These are phyloP conservation scores for Menidia menidia DNA, from an alignment of 2,797 vertebrate species.

Conservation along the genomic window DNA sequence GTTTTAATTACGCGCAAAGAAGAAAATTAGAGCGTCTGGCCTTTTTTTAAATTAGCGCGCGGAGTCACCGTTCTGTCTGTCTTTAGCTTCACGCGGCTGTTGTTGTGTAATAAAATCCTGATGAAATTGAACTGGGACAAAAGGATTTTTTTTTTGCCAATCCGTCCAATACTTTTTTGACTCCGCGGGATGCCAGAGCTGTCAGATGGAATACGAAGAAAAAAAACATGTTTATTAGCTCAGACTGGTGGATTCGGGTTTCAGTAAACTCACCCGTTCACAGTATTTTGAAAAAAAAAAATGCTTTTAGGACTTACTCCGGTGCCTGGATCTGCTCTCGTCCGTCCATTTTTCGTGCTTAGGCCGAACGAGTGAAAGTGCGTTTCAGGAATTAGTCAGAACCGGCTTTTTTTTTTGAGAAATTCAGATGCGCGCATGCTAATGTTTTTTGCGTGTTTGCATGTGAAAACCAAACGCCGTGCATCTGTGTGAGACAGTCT, in stretches of 20 bases:
- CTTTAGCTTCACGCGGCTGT: background rate
- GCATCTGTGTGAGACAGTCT: conserved; percentile 58
- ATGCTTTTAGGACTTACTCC: background rate
- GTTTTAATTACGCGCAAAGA: conserved; percentile 16
- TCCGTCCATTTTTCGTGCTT: too few species aligned
- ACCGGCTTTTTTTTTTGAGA: conserved; percentile 18
- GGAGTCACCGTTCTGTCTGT: conserved; percentile 7
- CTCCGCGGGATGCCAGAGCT: background rate
- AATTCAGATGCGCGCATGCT: conserved; percentile 59
- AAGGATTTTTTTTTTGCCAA: background rate
- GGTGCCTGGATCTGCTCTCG: too few species aligned
- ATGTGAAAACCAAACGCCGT: conserved; percentile 49
- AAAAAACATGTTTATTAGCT: background rate
- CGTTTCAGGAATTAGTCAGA: background rate
- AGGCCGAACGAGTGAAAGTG: too few species aligned
- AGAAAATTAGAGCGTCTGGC: conserved; percentile 13
- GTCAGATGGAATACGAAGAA: background rate
- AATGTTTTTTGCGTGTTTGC: conserved; percentile 47
- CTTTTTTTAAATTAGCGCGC: conserved; percentile 25
- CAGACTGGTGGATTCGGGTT: background rate
- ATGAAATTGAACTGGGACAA: background rate
- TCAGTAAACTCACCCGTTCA: background rate
- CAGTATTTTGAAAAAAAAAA: background rate
- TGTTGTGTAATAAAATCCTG: background rate
- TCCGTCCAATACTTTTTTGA: background rate